Conservation (phyloP, 2,113 vertebrate genomes). For the Dipodomys spectabilis region DNA sequence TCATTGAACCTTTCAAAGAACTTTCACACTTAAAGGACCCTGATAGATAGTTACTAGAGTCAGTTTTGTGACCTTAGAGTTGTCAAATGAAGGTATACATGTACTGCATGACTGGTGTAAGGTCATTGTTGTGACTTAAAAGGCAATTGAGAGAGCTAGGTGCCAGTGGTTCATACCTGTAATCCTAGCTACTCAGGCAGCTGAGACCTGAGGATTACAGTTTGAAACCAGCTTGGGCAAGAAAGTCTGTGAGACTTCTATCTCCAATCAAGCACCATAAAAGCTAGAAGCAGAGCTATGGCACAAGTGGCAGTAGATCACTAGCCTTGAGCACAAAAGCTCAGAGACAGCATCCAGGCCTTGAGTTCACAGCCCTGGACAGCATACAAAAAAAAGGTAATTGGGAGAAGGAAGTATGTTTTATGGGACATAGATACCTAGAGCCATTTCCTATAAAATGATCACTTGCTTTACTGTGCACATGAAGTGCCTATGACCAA, state of each 20-base stretch:
- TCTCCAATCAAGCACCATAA: too few species aligned
- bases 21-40: neutral
- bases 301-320: too few species aligned
- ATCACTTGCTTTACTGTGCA: neutral
- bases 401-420: conserved; percentile 2
- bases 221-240: too few species aligned
- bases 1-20: neutral
- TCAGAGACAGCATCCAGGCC: too few species aligned
- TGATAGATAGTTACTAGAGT: neutral
- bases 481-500: neutral
- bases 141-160: neutral
- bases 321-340: too few species aligned
- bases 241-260: too few species aligned
- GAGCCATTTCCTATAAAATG: neutral
- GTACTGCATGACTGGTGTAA: neutral
- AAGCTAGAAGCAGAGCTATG: too few species aligned
- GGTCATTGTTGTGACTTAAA: neutral
- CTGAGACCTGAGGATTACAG: too few species aligned
- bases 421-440: neutral
- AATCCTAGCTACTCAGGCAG: too few species aligned
- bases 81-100: neutral
- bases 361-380: too few species aligned
- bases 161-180: too few species aligned
- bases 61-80: conserved; percentile 24
- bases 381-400: neutral